phyloP scores from a whole-genome alignment of 1,140 invertebrate genomes.

The Drosophila lini region DNA sequence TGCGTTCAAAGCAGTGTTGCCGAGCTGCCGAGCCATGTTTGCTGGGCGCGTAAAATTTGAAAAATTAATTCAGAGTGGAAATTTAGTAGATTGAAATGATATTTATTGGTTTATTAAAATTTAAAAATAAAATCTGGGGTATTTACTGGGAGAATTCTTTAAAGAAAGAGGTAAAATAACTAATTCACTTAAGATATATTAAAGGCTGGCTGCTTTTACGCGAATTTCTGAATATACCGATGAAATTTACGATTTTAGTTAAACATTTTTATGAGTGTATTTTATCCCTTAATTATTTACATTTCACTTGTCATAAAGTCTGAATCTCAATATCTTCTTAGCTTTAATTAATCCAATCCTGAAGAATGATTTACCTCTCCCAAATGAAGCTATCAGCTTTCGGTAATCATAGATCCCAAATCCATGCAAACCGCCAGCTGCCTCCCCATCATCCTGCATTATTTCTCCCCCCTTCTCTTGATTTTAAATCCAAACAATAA shows the following conservation, averaged over 20 bases:
- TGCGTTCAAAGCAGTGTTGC: conserved; percentile 40
- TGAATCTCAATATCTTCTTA: background rate
- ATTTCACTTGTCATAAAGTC: background rate
- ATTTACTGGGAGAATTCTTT: no score
- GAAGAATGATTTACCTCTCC: background rate
- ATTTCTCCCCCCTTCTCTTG: background rate
- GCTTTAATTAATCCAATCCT: conserved; percentile 15
- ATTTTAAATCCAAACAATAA: conserved; percentile 54
- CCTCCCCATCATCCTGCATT: conserved; percentile 9
- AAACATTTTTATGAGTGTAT: no score
- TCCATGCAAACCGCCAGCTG: conserved; percentile 19
- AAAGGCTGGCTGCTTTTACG: no score
- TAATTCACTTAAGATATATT: no score
- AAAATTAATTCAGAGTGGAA: background rate
- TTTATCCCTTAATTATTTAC: background rate
- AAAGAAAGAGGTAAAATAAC: no score
- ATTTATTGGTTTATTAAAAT: background rate
- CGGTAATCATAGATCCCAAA: conserved; percentile 46
- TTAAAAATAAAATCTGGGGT: background rate
- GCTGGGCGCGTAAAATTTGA: conserved; percentile 30
- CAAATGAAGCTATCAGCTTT: conserved; percentile 58
- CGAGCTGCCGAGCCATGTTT: conserved; percentile 15
- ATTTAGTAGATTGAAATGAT: background rate
- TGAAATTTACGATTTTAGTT: no score
- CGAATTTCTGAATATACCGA: no score